Conservation (phyloP, 2,888 invertebrate genomes). For the Catocala sponsa region DNA sequence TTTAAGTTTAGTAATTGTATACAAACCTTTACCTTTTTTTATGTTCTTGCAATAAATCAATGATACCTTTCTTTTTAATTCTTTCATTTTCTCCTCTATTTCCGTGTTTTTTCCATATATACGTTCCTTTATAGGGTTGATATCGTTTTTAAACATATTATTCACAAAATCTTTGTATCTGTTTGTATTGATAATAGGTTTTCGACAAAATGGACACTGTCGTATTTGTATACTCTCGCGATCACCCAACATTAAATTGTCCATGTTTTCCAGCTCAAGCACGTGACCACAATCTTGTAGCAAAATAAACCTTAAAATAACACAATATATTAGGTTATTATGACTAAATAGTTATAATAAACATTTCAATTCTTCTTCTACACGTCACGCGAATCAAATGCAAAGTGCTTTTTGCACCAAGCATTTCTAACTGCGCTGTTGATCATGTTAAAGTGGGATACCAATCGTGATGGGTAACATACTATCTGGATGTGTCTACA, state of each 20-base stretch:
- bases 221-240: constrained; percentile 67
- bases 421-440: too few species aligned
- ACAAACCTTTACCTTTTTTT: constrained; percentile 9
- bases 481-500: too few species aligned
- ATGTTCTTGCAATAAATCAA: too few species aligned
- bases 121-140: constrained; percentile 75
- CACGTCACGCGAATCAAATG: too few species aligned
- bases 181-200: constrained; percentile 85
- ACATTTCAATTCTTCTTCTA: too few species aligned
- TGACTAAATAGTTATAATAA: neutral
- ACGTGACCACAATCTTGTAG: constrained; percentile 86
- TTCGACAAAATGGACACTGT: constrained; percentile 88
- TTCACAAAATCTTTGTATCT: constrained; percentile 87
- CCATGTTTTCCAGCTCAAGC: constrained; percentile 80
- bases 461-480: too few species aligned
- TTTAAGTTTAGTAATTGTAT: neutral
- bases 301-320: constrained; percentile 78
- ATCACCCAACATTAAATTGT: constrained; percentile 71
- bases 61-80: constrained; percentile 37
- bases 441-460: too few species aligned
- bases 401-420: too few species aligned
- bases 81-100: constrained; percentile 53
- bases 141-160: constrained; percentile 68
- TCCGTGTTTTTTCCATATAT: constrained; percentile 68
- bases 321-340: neutral